Base-by-base conservation (phyloP, 2,797 vertebrate genomes). In the Clarias fuscus region DNA sequence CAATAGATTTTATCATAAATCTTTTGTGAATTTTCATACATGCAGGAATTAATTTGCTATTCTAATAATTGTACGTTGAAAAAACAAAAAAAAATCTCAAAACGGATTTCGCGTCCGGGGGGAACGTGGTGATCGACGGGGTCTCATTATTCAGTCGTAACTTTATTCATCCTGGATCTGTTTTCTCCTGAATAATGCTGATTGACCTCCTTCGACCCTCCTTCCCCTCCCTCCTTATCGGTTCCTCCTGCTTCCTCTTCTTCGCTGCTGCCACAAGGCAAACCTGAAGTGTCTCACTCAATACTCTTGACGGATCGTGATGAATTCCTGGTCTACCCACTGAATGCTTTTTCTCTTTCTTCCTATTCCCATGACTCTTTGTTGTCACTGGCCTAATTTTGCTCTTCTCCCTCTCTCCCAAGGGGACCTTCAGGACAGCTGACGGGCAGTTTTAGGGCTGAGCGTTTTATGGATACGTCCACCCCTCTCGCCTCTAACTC, bases 221-320 rank as follows among this genome's bases (percentile, higher is more conserved):
- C 73, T 58, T 76, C 18, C 53, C 22, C 30, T 13, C 37, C 56
- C 37, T 20, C 37, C 58, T 79, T 58, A 58, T 37, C 86, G 53
- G 85, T 79, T 84, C 82, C 82, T 65, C 48, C 71, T 22, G 8
- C 70, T 70, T 84, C 68, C 80, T 68, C 84, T 84, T 73, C 77
- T 75, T 85, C 71, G 5, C 84, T 88, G 87, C 85, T 40, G 71
- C 85, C 82, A 77, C 85, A 88, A 81, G 68, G 90, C 90, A 89
- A 89, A 93, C 89, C 90, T 90, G 58, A 89, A 92, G 93, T 93
- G 94, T 93, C 93, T 94, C 88, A 86, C 93, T 94, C 92, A 91
- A 94, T 93, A 94, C 94, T 92, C 93, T 84, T 88, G 89, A 90
- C 91, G 11, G 89, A 91, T 87, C 59, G n/a, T 89, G 80, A 89